A percentile compares a stretch with the other conserved stretches of the same genome.
These are phyloP conservation scores for Delichon dasypus DNA, from an alignment of 2,797 vertebrate genomes.

Conservation along the genomic window DNA sequence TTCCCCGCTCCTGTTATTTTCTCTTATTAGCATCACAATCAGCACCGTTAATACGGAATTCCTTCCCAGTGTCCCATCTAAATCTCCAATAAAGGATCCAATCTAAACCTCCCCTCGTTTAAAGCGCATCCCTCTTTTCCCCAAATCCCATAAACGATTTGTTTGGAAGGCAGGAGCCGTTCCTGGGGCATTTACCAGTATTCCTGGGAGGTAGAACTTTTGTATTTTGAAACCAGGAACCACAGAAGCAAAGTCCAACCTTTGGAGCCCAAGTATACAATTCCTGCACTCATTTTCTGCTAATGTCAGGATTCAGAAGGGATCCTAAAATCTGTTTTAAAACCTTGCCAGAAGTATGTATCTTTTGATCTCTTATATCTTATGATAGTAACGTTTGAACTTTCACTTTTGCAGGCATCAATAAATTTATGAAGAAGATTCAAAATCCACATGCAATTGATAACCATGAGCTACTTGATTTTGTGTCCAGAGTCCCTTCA, in stretches of 20 bases:
- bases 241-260: neutral
- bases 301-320: neutral
- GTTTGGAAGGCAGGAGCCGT: neutral
- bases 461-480: constrained; percentile 97
- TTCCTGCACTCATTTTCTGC: neutral
- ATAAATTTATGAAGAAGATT: constrained; percentile 99
- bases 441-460: constrained; percentile 94
- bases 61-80: neutral
- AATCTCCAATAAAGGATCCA: neutral
- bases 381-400: constrained; percentile 9
- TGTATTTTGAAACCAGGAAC: neutral
- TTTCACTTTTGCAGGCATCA: constrained; percentile 85
- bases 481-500: constrained; percentile 95
- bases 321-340: neutral
- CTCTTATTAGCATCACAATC: neutral
- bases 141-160: neutral
- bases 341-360: neutral
- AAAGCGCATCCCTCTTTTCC: neutral
- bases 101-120: neutral
- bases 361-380: neutral
- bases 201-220: neutral
- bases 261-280: neutral
- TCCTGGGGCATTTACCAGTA: neutral
- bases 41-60: neutral
- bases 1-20: neutral